These are phyloP conservation scores for Popillia japonica DNA, from an alignment of 1,140 invertebrate genomes.

Conservation along the genomic window DNA sequence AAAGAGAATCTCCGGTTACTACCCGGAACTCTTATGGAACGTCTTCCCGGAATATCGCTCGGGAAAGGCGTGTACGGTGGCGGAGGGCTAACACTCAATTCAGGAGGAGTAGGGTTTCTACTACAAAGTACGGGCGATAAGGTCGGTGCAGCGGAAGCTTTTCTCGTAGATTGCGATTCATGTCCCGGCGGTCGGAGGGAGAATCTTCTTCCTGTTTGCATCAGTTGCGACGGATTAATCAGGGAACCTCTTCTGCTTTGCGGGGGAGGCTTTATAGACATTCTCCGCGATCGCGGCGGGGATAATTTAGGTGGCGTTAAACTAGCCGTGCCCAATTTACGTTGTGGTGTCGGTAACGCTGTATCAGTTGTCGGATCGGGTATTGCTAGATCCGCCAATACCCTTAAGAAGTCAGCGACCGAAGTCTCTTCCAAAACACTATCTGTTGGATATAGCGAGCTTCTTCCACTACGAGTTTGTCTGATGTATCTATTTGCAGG, in stretches of 20 bases:
- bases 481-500: slow-evolving; percentile 43
- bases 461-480: slow-evolving; percentile 56
- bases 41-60: slow-evolving; percentile 24
- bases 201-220: slow-evolving; percentile 57
- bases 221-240: not conserved
- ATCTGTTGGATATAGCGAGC: slow-evolving; percentile 66
- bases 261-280: slow-evolving; percentile 3
- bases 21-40: slow-evolving; percentile 29
- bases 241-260: slow-evolving; percentile 37
- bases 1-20: slow-evolving; percentile 44
- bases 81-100: slow-evolving; percentile 16
- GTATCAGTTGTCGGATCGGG: slow-evolving; percentile 51
- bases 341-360: slow-evolving; percentile 55
- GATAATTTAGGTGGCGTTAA: slow-evolving; percentile 62
- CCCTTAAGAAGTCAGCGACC: slow-evolving; percentile 76
- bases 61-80: slow-evolving; percentile 37
- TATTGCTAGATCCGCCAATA: slow-evolving; percentile 65
- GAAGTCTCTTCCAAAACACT: slow-evolving; percentile 78
- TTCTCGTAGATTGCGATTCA: not conserved
- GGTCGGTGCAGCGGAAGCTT: not conserved
- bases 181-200: slow-evolving; percentile 59
- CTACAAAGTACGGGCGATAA: not conserved
- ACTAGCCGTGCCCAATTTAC: slow-evolving; percentile 67
- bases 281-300: slow-evolving; percentile 49
- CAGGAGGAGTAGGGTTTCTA: not conserved